phyloP scores from a whole-genome alignment of 2,797 vertebrate genomes.

The Distichodus sexfasciatus region DNA sequence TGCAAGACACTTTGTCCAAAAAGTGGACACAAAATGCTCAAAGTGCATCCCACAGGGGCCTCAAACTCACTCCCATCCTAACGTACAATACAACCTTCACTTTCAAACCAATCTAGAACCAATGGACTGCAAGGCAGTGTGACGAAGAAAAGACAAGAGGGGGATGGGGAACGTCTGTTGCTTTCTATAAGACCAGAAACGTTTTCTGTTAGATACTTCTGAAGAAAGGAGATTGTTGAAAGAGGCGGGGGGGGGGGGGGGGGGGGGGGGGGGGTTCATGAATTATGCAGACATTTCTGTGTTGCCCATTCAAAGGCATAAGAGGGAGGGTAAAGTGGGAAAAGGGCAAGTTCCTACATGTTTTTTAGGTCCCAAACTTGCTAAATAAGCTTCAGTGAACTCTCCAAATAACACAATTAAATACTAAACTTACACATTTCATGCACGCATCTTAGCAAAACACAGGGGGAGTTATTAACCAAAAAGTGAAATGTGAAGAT shows the following conservation, averaged over 20 bases:
- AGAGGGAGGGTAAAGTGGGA: neutral
- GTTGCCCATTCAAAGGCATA: neutral
- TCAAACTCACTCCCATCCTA: neutral
- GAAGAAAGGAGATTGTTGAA: too few relatives aligned
- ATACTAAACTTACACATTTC: too few relatives aligned
- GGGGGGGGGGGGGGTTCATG: slow-evolving; percentile 15
- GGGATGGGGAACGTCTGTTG: neutral
- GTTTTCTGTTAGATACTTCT: too few relatives aligned
- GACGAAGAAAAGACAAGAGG: neutral
- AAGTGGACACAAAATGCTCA: slow-evolving; percentile 33
- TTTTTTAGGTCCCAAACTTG: neutral
- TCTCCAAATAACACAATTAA: too few relatives aligned
- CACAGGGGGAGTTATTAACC: too few relatives aligned
- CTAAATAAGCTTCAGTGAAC: too few relatives aligned
- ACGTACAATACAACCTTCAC: neutral
- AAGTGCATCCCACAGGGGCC: neutral
- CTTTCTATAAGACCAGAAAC: neutral
- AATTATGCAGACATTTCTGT: slow-evolving; percentile 14
- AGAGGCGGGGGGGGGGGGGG: neutral
- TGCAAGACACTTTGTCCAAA: neutral
- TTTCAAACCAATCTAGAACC: slow-evolving; percentile 11
- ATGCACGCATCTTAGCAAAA: too few relatives aligned
- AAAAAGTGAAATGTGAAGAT: too few relatives aligned
- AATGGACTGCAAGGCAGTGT: slow-evolving; percentile 18
- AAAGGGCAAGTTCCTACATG: slow-evolving; percentile 3